Evolutionary conservation across 30 jellyfish, hydroid and myxozoan genomes (phyloP), one percentile per base, ranked within the genome.

Genomic region (Pelagia noctiluca): DNA sequence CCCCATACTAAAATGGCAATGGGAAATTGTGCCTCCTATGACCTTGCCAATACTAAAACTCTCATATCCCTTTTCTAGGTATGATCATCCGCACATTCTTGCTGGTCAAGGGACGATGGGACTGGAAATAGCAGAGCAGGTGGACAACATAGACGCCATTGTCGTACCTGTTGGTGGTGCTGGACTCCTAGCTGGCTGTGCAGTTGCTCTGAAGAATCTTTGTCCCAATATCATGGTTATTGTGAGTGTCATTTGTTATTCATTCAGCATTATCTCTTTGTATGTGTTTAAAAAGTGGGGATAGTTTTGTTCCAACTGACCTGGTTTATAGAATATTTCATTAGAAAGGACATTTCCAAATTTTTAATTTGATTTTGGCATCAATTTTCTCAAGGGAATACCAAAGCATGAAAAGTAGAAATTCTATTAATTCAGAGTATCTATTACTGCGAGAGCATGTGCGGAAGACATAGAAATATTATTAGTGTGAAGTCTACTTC

Each of bases 71-170:
- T 76, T 1, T 80, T 16, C 36, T 57, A 95, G 99, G 12, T 95
- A 84, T 76, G 99, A 95, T 80, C 97, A 89, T 57, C 99, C 99
- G 11, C 97, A 73, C 24, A 95, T 95, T 67, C 63, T 95, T 50
- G 90, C 99, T 7, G 99, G 99, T 10, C 97, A 89, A 80, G 99
- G 99, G 50, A 85, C 99, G 42, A 78, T 94, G 83, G 97, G 97
- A 2, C 75, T 95, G 33, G 99, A 95, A 82, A 85, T 89, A 1
- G 96, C 89, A 2, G 99, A 95, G 4, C 97, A 95, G 48, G 99
- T 95, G 19, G 96, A 89, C 22, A 88, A 90, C 48, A 85, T 95
- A 24, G 99, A 95, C 50, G 99, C 99, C 25, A 88, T 95, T 23
- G 99, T 95, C 25, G 86, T 95, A 11, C 99, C 99, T 1, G 94